These are phyloP conservation scores for Helicoverpa zea DNA, from an alignment of 1,140 invertebrate species.

Conservation along the genomic window DNA sequence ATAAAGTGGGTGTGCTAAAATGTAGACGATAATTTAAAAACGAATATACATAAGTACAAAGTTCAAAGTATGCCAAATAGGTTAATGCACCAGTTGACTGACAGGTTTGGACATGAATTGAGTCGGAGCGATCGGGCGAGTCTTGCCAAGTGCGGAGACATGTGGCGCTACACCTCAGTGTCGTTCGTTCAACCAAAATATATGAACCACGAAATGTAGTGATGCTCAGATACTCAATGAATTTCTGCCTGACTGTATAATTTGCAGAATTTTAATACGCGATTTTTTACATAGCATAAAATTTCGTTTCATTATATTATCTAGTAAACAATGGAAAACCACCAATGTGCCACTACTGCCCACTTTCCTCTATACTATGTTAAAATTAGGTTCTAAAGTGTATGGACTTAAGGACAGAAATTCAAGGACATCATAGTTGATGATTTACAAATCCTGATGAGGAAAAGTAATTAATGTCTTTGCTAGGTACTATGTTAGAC, in stretches of 20 bases:
- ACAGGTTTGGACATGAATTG: conserved; percentile 12
- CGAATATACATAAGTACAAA: background rate
- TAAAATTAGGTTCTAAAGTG: background rate
- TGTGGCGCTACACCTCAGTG: background rate
- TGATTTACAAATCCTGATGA: no score
- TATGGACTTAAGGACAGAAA: background rate
- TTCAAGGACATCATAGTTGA: background rate
- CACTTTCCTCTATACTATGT: background rate
- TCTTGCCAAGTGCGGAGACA: background rate
- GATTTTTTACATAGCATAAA: background rate
- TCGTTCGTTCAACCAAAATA: conserved; percentile 13
- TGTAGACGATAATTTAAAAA: background rate
- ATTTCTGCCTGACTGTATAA: no score
- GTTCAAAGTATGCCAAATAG: conserved; percentile 16
- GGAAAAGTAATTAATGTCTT: no score
- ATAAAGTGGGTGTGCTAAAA: background rate
- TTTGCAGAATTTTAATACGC: background rate
- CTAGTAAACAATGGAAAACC: no score
- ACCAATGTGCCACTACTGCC: no score
- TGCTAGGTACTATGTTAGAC: no score
- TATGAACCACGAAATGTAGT: no score
- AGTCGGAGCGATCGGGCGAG: background rate
- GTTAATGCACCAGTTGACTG: background rate
- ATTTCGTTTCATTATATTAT: no score
- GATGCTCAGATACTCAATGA: no score